phyloP scores from a whole-genome alignment of 92 coral and sea anemone species.

The Meandrina meandrites region DNA sequence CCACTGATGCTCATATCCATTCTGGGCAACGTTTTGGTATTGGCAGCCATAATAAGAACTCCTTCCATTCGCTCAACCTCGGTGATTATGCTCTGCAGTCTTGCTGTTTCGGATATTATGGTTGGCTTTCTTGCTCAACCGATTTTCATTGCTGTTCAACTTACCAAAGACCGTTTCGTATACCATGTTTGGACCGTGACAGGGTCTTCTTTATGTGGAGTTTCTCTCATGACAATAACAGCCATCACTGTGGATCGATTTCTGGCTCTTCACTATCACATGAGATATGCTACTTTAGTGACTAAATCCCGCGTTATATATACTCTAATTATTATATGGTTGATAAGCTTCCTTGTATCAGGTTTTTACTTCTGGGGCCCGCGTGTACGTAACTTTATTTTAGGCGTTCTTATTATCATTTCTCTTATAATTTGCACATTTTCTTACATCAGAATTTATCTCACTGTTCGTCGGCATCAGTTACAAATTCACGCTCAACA shows the following conservation, averaged over 20 bases:
- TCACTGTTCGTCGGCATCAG: neutral
- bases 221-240: neutral
- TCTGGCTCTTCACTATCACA: conserved; percentile 20
- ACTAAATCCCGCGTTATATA: conserved; percentile 11
- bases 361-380: neutral
- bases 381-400: neutral
- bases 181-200: neutral
- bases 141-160: neutral
- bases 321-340: neutral
- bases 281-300: conserved; percentile 34
- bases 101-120: conserved; percentile 5
- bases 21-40: conserved; percentile 8
- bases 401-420: neutral
- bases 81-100: neutral
- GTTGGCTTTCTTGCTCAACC: conserved; percentile 15
- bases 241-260: conserved; percentile 19
- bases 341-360: neutral
- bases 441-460: neutral
- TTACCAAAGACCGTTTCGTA: neutral
- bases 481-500: neutral
- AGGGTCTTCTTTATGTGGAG: neutral
- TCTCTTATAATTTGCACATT: neutral
- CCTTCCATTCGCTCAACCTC: conserved; percentile 21
- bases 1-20: conserved; percentile 21
- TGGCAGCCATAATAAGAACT: neutral